phyloP scores from a whole-genome alignment of 2,888 invertebrate genomes.

The Meloe dianella region DNA sequence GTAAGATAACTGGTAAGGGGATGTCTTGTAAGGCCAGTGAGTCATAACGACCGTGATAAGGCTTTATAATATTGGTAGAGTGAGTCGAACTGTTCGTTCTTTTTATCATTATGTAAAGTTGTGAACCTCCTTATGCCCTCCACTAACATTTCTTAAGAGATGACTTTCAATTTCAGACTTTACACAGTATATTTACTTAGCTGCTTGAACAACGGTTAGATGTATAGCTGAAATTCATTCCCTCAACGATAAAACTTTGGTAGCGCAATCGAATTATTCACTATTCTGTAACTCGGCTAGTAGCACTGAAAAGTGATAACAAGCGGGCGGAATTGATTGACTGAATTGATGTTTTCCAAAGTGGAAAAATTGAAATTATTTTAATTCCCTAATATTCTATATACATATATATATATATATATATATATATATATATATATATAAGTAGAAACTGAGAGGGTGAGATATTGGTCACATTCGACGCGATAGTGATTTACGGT shows the following conservation, averaged over 20 bases:
- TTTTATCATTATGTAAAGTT: constrained; percentile 45
- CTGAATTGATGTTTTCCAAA: constrained; percentile 51
- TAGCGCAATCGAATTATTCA: constrained; percentile 57
- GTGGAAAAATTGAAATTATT: constrained; percentile 50
- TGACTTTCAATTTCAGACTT: constrained; percentile 58
- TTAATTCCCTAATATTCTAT: constrained; percentile 41
- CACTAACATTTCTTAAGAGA: constrained; percentile 54
- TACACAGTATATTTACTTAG: constrained; percentile 57
- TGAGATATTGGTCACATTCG: constrained; percentile 38
- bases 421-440: background rate
- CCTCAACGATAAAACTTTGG: constrained; percentile 55
- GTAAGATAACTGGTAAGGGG: constrained; percentile 13
- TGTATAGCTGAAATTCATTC: constrained; percentile 52
- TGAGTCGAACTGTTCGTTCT: constrained; percentile 49
- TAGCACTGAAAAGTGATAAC: constrained; percentile 55
- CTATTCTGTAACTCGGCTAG: constrained; percentile 53
- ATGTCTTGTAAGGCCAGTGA: constrained; percentile 40
- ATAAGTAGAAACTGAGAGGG: constrained; percentile 23
- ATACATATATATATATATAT: constrained; percentile 9
- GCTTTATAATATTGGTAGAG: constrained; percentile 42
- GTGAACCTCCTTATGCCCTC: constrained; percentile 41
- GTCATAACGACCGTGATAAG: constrained; percentile 47
- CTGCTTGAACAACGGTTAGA: constrained; percentile 45
- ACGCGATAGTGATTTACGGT: constrained; percentile 37
- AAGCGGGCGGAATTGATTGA: constrained; percentile 56